Percentiles rank a stretch among this genome's conserved stretches.
Conservation (phyloP, 2,113 vertebrate species). For the Chaetorhynchus papuensis region DNA sequence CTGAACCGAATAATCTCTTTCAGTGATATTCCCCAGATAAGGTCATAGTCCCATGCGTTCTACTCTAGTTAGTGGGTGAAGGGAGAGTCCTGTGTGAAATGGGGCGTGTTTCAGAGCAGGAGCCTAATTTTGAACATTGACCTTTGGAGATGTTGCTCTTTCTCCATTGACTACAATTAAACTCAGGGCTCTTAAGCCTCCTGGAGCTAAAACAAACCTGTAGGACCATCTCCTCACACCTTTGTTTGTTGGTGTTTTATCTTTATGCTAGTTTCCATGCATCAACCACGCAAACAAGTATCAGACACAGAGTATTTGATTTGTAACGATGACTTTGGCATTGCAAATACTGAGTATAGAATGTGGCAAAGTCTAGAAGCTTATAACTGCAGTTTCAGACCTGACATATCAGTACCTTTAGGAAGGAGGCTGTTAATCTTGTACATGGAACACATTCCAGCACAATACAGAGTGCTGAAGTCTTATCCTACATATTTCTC, state of each 20-base stretch:
- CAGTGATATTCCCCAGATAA: neutral
- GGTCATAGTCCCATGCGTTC: neutral
- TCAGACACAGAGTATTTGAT: neutral
- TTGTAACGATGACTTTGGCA: neutral
- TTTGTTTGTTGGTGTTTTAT: neutral
- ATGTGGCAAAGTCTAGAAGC: neutral
- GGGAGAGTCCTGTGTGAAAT: neutral
- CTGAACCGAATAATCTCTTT: neutral
- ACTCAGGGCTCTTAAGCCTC: neutral
- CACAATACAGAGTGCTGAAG: neutral
- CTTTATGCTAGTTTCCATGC: neutral
- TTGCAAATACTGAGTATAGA: neutral
- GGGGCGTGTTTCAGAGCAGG: neutral
- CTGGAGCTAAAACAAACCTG: neutral
- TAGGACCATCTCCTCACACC: accelerated
- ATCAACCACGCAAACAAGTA: neutral
- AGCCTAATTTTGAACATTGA: neutral
- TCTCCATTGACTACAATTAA: neutral
- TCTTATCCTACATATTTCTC: neutral
- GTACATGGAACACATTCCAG: neutral
- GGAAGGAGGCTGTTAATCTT: neutral
- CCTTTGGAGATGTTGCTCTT: neutral
- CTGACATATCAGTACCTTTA: neutral
- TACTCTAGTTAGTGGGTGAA: neutral
- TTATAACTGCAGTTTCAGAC: neutral